Percentiles rank a stretch among this genome's conserved stretches.
These are phyloP conservation scores for Cerastis rubricosa DNA, from an alignment of 2,888 invertebrate species.

Conservation along the genomic window DNA sequence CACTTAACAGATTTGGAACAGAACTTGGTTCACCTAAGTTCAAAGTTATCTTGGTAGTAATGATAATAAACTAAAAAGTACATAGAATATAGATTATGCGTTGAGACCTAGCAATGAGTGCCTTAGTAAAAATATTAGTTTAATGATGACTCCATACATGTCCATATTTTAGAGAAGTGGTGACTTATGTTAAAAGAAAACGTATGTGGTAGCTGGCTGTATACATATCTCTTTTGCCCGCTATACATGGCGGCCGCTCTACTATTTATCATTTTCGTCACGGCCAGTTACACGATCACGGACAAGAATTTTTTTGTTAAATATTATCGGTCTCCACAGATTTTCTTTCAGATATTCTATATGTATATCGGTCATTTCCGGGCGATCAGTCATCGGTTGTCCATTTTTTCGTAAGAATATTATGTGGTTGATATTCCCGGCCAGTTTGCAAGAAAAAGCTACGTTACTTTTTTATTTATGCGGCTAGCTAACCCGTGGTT, in stretches of 20 bases:
- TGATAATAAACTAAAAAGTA: neutral
- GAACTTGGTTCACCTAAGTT: neutral
- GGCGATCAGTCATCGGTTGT: slow-evolving; percentile 33
- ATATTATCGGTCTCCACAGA: slow-evolving; percentile 35
- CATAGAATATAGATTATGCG: neutral
- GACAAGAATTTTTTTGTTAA: slow-evolving; percentile 34
- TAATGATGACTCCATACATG: too few relatives aligned
- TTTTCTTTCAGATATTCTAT: slow-evolving; percentile 31
- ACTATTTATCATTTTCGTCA: slow-evolving; percentile 31
- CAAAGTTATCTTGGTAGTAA: neutral
- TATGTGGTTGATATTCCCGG: neutral
- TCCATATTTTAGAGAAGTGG: neutral
- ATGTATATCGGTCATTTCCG: slow-evolving; percentile 19
- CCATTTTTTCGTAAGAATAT: slow-evolving; percentile 3
- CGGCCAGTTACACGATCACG: slow-evolving; percentile 5
- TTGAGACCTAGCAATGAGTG: neutral
- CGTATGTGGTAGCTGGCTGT: neutral
- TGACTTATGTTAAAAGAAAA: neutral
- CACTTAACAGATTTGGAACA: slow-evolving; percentile 1
- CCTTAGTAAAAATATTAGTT: neutral
- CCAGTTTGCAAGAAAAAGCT: neutral
- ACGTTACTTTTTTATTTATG: neutral
- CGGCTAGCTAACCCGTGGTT: too few relatives aligned
- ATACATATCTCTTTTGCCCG: neutral
- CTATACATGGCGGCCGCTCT: neutral